Percentiles rank a stretch among this genome's conserved stretches.
Conservation (phyloP, 2,797 vertebrate species). For the Chromis chromis region DNA sequence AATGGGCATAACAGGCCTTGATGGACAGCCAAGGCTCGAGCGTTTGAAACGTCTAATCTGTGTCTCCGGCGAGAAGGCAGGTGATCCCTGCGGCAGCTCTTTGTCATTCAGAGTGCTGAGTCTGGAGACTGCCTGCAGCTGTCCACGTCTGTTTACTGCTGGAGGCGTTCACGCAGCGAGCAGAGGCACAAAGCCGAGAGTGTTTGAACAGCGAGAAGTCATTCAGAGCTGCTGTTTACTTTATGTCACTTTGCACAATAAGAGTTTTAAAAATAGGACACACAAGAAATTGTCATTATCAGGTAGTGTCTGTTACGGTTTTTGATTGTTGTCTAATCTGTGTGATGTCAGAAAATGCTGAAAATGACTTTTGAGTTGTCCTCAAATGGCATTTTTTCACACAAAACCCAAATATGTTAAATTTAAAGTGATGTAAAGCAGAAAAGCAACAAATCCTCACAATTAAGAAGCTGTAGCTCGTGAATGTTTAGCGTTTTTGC, state of each 20-base stretch:
- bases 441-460: background rate
- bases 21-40: constrained; percentile 51
- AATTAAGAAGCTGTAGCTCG: background rate
- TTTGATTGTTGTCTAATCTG: background rate
- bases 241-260: constrained; percentile 21
- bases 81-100: constrained; percentile 67
- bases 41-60: constrained; percentile 64
- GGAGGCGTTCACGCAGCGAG: constrained; percentile 38
- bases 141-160: constrained; percentile 65
- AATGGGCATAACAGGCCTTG: constrained; percentile 46
- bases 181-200: constrained; percentile 33
- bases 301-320: background rate
- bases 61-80: constrained; percentile 60
- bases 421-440: background rate
- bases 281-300: background rate
- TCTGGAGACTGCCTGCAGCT: constrained; percentile 66
- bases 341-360: constrained; percentile 1
- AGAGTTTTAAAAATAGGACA: constrained; percentile 13
- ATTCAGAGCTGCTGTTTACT: constrained; percentile 47
- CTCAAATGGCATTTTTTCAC: background rate
- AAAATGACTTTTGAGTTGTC: background rate
- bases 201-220: constrained; percentile 65
- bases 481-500: background rate
- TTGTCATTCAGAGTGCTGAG: constrained; percentile 70
- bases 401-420: background rate